These are phyloP conservation scores for Phaedon cochleariae DNA, from an alignment of 2,888 invertebrate genomes.

Conservation along the genomic window DNA sequence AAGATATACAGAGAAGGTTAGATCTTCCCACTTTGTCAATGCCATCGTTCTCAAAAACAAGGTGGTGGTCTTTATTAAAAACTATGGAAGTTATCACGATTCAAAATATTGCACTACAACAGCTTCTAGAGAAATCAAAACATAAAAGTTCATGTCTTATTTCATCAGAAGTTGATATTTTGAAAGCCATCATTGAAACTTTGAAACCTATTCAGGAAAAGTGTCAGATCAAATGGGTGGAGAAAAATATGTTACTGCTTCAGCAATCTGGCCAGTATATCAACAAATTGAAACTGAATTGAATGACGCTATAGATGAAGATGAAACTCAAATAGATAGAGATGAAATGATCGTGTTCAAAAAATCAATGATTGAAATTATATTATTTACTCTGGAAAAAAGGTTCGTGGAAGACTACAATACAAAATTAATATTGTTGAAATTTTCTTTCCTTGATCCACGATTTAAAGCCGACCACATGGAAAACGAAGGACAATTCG, in stretches of 20 bases:
- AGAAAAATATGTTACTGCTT: conserved; percentile 47
- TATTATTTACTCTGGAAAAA: neutral
- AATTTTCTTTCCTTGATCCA: neutral
- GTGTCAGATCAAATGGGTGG: conserved; percentile 48
- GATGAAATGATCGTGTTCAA: neutral
- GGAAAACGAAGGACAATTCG: neutral
- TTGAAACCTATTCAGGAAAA: conserved; percentile 46
- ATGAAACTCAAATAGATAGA: neutral
- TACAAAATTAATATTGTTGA: neutral
- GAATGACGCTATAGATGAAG: neutral
- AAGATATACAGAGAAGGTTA: neutral
- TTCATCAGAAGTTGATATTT: neutral
- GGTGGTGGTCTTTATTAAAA: neutral
- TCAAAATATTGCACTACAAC: neutral
- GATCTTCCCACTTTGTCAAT: neutral
- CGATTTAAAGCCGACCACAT: neutral
- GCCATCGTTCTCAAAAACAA: neutral
- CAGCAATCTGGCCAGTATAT: neutral
- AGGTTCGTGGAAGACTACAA: neutral
- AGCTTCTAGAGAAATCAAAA: neutral
- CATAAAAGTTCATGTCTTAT: neutral
- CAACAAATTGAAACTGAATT: neutral
- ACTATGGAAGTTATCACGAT: neutral
- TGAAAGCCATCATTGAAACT: conserved; percentile 16
- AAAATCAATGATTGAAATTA: neutral